phyloP scores from a whole-genome alignment of 1,140 invertebrate genomes.

The Cherax quadricarinatus region DNA sequence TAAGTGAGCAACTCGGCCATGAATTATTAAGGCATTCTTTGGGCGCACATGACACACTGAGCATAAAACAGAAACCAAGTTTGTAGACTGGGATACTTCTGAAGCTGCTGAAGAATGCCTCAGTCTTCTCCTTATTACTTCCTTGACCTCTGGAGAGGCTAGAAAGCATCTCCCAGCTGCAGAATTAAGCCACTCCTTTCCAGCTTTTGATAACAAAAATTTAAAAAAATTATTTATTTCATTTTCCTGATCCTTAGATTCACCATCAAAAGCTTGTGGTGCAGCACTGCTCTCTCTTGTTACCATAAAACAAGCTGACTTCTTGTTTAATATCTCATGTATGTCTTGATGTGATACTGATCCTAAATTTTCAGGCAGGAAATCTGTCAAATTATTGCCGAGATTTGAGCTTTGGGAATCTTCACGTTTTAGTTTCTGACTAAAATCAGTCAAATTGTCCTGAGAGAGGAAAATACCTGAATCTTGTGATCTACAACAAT shows the following conservation, averaged over 20 bases:
- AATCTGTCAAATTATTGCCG: background rate
- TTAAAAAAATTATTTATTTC: conserved; percentile 5
- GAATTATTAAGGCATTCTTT: conserved; percentile 68
- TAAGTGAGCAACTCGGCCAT: conserved; percentile 66
- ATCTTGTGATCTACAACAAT: background rate
- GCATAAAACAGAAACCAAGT: conserved; percentile 21
- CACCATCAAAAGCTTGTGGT: background rate
- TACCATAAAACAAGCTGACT: background rate
- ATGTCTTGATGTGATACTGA: too few relatives aligned
- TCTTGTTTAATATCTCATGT: background rate
- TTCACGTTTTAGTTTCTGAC: background rate
- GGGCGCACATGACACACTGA: conserved; percentile 55
- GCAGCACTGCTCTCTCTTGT: background rate
- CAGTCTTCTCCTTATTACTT: background rate
- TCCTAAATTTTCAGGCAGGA: background rate
- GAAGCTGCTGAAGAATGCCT: background rate
- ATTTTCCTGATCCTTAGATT: background rate
- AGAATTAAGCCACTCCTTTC: conserved; percentile 47
- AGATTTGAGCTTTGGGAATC: background rate
- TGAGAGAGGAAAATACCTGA: background rate
- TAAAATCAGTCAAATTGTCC: background rate
- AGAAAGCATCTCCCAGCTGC: background rate
- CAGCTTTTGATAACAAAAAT: conserved; percentile 1
- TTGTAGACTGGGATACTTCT: background rate
- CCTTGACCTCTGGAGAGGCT: background rate